Percentiles rank a stretch among this genome's conserved stretches.
These are phyloP conservation scores for Dinothrombium tinctorium DNA, from an alignment of 1,140 invertebrate genomes.

Conservation along the genomic window DNA sequence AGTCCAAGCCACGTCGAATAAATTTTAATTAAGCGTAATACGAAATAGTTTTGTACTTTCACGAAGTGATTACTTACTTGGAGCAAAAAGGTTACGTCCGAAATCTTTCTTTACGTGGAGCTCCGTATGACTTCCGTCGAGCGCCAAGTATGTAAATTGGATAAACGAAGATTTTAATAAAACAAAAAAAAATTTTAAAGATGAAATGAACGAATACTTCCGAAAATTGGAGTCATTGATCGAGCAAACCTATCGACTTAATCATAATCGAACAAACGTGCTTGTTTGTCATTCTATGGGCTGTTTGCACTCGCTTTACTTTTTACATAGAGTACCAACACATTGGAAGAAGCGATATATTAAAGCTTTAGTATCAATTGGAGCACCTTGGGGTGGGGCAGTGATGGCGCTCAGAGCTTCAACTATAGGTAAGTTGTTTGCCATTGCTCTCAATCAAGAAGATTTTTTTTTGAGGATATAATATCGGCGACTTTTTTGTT, in stretches of 20 bases:
- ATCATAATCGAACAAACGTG: constrained; percentile 50
- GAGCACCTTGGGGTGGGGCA: constrained; percentile 73
- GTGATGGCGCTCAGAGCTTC: constrained; percentile 80
- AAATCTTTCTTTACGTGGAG: not conserved
- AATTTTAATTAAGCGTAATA: too few species aligned
- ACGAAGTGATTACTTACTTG: constrained; percentile 31
- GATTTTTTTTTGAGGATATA: too few species aligned
- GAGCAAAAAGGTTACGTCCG: not conserved
- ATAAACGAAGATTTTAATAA: not conserved
- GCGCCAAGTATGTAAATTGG: too few species aligned
- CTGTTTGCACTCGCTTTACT: constrained; percentile 57
- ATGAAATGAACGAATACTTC: constrained; percentile 69
- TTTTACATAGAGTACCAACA: constrained; percentile 50
- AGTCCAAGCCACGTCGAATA: constrained; percentile 45
- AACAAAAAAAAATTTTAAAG: constrained; percentile 24
- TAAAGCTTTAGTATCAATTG: constrained; percentile 47
- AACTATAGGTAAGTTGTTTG: constrained; percentile 81
- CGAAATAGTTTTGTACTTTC: too few species aligned
- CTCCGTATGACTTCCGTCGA: constrained; percentile 19
- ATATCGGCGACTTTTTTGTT: constrained; percentile 51
- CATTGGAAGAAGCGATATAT: constrained; percentile 84
- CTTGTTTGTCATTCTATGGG: constrained; percentile 90
- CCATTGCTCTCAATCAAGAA: too few species aligned
- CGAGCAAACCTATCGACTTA: constrained; percentile 56
- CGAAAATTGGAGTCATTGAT: constrained; percentile 43